Evolutionary conservation across 2,888 invertebrate genomes (phyloP).

Genomic region (Arctia plantaginis): DNA sequence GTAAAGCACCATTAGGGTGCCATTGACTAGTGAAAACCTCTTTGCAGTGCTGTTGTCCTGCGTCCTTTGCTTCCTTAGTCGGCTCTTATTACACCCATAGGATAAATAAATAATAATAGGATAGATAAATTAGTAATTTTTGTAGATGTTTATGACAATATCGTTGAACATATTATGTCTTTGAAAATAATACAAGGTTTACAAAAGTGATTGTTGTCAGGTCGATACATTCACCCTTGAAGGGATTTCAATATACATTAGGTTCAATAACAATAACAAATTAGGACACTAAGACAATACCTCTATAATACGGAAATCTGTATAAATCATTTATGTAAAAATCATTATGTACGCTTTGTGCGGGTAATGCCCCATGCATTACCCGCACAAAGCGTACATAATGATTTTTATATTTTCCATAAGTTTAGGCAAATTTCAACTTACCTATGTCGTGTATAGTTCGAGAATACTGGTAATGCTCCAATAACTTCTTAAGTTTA

Average conservation of each 20-base stretch:
- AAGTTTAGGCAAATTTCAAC: neutral
- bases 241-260: neutral
- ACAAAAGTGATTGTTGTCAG: neutral
- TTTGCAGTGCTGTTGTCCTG: too few species aligned
- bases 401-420: too few species aligned
- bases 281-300: neutral
- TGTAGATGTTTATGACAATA: too few species aligned
- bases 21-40: too few species aligned
- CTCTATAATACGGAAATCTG: neutral
- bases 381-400: too few species aligned
- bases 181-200: neutral
- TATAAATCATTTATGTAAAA: neutral
- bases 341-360: too few species aligned
- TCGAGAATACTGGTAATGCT: conserved; percentile 54
- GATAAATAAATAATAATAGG: too few species aligned
- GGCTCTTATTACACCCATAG: too few species aligned
- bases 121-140: too few species aligned
- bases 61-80: too few species aligned
- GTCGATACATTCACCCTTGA: neutral
- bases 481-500: conserved; percentile 60
- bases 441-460: conserved; percentile 39
- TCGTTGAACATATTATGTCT: neutral
- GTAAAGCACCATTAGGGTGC: too few species aligned
- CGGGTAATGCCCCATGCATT: too few species aligned
- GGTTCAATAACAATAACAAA: neutral